Evolutionary conservation across 2,888 invertebrate species (phyloP).

Genomic region (Andrena camellia): DNA sequence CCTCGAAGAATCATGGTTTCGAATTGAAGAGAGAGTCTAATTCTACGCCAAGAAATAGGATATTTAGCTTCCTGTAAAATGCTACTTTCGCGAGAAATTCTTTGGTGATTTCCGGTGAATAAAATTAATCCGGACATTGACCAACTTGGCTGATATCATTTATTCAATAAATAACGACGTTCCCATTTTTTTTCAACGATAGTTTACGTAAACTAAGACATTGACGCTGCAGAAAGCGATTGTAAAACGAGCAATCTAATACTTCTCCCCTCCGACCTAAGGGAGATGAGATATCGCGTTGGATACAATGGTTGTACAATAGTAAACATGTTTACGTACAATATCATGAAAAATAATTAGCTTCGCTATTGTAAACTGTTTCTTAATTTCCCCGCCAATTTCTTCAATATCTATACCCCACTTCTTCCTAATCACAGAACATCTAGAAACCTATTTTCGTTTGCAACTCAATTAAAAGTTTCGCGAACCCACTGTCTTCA

Average conservation of each 20-base stretch:
- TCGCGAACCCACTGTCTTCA: no score
- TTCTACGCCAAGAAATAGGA: not conserved
- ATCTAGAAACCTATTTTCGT: no score
- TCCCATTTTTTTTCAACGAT: not conserved
- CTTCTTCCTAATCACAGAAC: no score
- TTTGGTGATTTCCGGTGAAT: not conserved
- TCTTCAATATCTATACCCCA: no score
- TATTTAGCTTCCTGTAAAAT: not conserved
- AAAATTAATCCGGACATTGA: constrained; percentile 2
- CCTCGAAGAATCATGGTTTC: not conserved
- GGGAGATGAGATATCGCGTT: not conserved
- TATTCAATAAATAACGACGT: not conserved
- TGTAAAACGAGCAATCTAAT: not conserved
- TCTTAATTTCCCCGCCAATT: not conserved
- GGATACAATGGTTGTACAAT: not conserved
- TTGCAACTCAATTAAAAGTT: no score
- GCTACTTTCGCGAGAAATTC: not conserved
- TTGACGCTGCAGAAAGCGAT: not conserved
- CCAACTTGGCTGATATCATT: not conserved
- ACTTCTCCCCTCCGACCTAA: not conserved
- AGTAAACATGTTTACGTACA: constrained; percentile 20
- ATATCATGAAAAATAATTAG: not conserved
- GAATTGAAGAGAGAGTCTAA: constrained; percentile 6
- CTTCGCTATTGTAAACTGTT: not conserved
- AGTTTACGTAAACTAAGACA: not conserved